Evolutionary conservation across 1,140 invertebrate species (phyloP), one percentile per base, ranked within the genome.

Genomic region (Bursaphelenchus mucronatus): DNA sequence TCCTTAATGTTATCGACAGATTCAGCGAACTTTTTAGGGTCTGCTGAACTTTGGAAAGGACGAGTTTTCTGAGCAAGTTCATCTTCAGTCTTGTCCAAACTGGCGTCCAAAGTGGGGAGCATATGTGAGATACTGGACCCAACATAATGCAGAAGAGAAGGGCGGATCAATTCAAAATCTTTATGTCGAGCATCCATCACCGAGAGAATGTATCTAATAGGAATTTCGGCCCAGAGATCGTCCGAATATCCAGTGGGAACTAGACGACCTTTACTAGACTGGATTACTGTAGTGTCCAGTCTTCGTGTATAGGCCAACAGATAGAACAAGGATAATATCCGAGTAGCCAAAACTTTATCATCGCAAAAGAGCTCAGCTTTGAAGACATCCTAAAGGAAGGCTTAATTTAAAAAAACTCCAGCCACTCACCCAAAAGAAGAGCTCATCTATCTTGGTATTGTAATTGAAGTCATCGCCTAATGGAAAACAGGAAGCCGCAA

Each of bases 231-330:
- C 70, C 70, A 71, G 30, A 71, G 53, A 46, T 44, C 19, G 30
- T 63, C 50, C n/a, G 74, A 76, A 45, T 71, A 71, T 11, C 69
- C 21, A 19, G 21, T 56, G 9, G 67, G 46, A 11, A 10, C 11
- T 41, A 45, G 68, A 11, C 39, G 11, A n/a, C 57, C 19, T 13
- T n/a, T 17, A 17, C 7, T 39, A 1, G n/a, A 21, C 11, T n/a
- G 11, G 10, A 40, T 44, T 43, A 58, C 11, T 15, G 52, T 9
- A 3, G 59, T 56, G 46, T 71, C 70, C 47, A 71, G 43, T 54
- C 71, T 74, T 17, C 43, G 57, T n/a, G 65, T 75, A 54, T 49
- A 71, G 7, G 67, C 64, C 39, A 74, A 11, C 30, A 71, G 52
- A 50, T 76, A 71, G 17, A 66, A 56, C 3, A 71, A 61, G 0